Percentiles rank a stretch among this genome's conserved stretches.
Conservation (phyloP, 2,888 invertebrate species). For the Hemithea aestivaria region DNA sequence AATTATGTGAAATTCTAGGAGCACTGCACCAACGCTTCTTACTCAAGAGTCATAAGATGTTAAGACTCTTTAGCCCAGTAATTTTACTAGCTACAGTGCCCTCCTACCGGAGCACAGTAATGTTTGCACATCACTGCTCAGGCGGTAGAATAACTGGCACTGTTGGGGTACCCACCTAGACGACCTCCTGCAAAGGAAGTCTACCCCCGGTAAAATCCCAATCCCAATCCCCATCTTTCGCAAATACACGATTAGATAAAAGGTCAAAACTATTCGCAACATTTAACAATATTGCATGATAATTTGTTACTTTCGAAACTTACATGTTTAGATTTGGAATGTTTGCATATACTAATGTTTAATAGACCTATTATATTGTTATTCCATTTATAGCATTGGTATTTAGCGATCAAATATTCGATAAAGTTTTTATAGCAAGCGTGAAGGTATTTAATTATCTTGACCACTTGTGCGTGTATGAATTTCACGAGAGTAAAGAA, state of each 20-base stretch:
- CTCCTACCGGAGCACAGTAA: too few relatives aligned
- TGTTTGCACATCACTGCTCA: too few relatives aligned
- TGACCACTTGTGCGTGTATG: slow-evolving; percentile 51
- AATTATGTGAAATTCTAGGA: too few relatives aligned
- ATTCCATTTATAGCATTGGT: slow-evolving; percentile 20
- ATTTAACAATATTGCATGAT: slow-evolving; percentile 5
- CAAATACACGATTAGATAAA: slow-evolving; percentile 9
- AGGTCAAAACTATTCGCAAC: slow-evolving; percentile 16
- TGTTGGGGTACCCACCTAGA: too few relatives aligned
- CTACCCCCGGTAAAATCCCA: background rate
- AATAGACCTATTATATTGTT: slow-evolving; percentile 24
- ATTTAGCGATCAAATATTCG: slow-evolving; percentile 48
- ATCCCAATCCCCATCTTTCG: slow-evolving; percentile 5
- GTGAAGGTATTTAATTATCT: slow-evolving; percentile 71
- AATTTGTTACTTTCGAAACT: slow-evolving; percentile 12
- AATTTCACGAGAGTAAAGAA: slow-evolving; percentile 69
- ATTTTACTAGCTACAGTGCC: too few relatives aligned
- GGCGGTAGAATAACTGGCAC: too few relatives aligned
- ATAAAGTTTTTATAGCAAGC: slow-evolving; percentile 56
- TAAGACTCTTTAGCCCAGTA: too few relatives aligned
- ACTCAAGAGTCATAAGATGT: too few relatives aligned
- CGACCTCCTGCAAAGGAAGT: too few relatives aligned
- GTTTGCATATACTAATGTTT: slow-evolving; percentile 14
- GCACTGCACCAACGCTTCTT: too few relatives aligned
- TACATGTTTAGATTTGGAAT: slow-evolving; percentile 4